Evolutionary conservation across 2,797 vertebrate species (phyloP).

Genomic region (Novumbra hubbsi): DNA sequence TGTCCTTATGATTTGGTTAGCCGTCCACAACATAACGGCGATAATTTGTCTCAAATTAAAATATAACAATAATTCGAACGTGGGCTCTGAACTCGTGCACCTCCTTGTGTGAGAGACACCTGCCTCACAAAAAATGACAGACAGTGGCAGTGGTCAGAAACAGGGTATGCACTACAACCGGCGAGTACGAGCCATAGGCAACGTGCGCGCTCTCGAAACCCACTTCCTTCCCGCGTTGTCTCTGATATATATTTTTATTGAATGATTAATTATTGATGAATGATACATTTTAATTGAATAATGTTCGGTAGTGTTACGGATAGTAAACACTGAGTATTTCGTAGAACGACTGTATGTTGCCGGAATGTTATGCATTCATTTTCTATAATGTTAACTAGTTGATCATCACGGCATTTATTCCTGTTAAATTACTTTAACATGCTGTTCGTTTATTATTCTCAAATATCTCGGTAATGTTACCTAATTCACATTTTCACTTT

Average conservation of each 20-base stretch:
- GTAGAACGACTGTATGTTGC: no score
- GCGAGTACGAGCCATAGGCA: conserved; percentile 34
- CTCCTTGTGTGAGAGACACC: conserved; percentile 36
- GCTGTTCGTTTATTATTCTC: no score
- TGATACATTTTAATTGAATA: no score
- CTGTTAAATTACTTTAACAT: no score
- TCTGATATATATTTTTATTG: background rate
- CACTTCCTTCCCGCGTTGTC: conserved; percentile 9
- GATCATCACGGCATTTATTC: no score
- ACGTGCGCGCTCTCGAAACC: conserved; percentile 34
- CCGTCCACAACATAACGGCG: conserved; percentile 79
- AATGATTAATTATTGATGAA: no score
- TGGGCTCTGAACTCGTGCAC: conserved; percentile 10
- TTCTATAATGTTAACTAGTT: no score
- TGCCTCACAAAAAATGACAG: conserved; percentile 15
- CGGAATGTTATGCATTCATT: no score
- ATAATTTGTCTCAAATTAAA: background rate
- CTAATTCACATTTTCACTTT: no score
- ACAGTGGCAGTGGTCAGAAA: conserved; percentile 7
- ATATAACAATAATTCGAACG: background rate
- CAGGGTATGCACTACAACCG: conserved; percentile 10
- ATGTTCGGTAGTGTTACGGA: no score
- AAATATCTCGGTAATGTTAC: no score
- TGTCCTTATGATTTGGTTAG: conserved; percentile 70
- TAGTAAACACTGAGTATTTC: no score